Evolutionary conservation across 2,797 vertebrate genomes (phyloP), one percentile per base, ranked within the genome.

Genomic region (Glossophaga mutica): DNA sequence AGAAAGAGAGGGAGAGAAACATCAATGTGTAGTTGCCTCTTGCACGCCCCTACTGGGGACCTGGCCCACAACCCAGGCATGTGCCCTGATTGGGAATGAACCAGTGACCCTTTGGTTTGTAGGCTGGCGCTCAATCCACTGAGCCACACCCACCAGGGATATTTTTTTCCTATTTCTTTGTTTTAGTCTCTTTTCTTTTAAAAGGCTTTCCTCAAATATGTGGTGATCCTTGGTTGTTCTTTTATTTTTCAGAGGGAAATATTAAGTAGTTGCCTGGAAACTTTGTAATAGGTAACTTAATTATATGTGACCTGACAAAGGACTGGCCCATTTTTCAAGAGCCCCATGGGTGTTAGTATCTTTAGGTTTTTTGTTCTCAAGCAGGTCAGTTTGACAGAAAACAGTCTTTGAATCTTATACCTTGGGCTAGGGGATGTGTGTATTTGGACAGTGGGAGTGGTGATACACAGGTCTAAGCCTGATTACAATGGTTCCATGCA

Each of bases 321-420:
- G 46, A 91, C 82, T 84, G 73, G 50, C 39, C 24, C 46, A 55
- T 89, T 91, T 94, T 91, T 93, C 24, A 26, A 52, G 76, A 88
- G 19, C 37, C 50, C n/a, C 19, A 5, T 77, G n/a, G 59, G 65
- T 88, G 3, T 87, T 42, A 37, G 15, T 71, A 55, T 92, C 67
- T 96, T 6, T 65, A 94, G 57, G 29, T 32, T 22, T 68, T 85
- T 94, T 90, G 55, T 90, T 93, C n/a, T 95, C 91, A 91, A 92
- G 37, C n/a, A 68, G n/a, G 48, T 91, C n/a, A 78, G 42, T 78
- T 89, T 94, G 62, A 86, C 79, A 79, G 46, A 86, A 14, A 93
- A 86, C 59, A 94, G 34, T 76, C 70, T 87, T 89, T 62, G 44
- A 32, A 5, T 87, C 52, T 24, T 77, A 18, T 55, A 18, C n/a